Conservation (phyloP, 1,140 invertebrate genomes). For the Akabosia matsudoensis region DNA sequence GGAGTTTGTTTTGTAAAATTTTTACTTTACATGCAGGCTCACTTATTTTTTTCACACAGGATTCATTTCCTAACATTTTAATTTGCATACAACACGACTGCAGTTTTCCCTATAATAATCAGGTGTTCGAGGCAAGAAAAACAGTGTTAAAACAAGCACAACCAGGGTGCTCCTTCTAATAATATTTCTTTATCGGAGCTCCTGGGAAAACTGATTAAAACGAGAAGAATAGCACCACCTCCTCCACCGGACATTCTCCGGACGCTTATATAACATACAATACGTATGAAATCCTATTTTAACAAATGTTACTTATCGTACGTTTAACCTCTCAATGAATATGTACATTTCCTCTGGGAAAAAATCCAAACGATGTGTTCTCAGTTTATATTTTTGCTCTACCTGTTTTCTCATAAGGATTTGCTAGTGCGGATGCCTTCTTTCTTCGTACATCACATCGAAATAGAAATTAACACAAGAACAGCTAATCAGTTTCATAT, state of each 20-base stretch:
- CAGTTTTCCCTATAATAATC: not conserved
- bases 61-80: not conserved
- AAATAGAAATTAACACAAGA: no score
- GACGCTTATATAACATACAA: not conserved
- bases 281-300: not conserved
- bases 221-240: not conserved
- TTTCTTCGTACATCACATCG: no score
- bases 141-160: no score
- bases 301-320: constrained; percentile 1
- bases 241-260: not conserved
- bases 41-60: not conserved
- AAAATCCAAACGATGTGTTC: not conserved
- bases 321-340: constrained; percentile 11
- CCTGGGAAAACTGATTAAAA: not conserved
- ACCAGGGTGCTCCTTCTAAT: not conserved
- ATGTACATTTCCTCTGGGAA: constrained; percentile 15
- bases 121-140: not conserved
- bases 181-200: not conserved
- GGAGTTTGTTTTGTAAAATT: no score
- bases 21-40: no score
- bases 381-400: no score
- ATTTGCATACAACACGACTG: not conserved
- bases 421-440: no score
- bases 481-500: no score
- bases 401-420: no score